Base-by-base conservation (phyloP, 2,888 invertebrate species). In the Nebria brevicollis region DNA sequence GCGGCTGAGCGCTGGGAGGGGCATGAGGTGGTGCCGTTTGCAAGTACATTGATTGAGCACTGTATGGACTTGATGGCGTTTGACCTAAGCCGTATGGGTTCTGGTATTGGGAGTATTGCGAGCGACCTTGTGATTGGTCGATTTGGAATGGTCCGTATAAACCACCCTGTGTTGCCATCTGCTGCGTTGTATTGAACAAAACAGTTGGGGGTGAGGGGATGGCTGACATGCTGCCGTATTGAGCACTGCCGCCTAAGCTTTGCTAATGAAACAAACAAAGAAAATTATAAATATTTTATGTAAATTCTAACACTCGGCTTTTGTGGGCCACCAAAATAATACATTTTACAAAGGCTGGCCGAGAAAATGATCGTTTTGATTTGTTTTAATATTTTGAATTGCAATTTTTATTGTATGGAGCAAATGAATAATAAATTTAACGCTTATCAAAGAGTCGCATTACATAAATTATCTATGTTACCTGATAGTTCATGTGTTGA, bases 141-240 rank as follows among this genome's bases (percentile, higher is more conserved):
- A 93, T 88, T 86, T 94, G 94, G 91, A 97, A 97, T 84, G 96
- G 93, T 85, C 95, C 95, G 88, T 96, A 97, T 66, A 96, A 91
- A 77, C 95, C 93, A 85, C 93, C 94, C 87, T 94, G 95, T 83
- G 93, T 93, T 72, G 91, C 93, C 85, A 94, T 89, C 84, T 91
- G 92, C 86, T 94, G 93, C 72, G 95, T 94, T 43, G 95, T 94
- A 88, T 96, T 95, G 86, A 94, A 96, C 82, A 95, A 90, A 78
- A 96, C 94, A 13, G 95, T 94, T 26, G 95, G 94, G 20, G 97
- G 96, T 77, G 96, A 96, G 54, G 97, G 96, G 83, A 97, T 95
- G 42, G 96, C 95, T 25, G 96, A 94, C 87, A 96, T 93, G 75
- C 93, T 93, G 77, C 95, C 94, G 85, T 94, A 96, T 82, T 95